Base-by-base conservation (phyloP, 2,888 invertebrate genomes). In the Acleris laterana region DNA sequence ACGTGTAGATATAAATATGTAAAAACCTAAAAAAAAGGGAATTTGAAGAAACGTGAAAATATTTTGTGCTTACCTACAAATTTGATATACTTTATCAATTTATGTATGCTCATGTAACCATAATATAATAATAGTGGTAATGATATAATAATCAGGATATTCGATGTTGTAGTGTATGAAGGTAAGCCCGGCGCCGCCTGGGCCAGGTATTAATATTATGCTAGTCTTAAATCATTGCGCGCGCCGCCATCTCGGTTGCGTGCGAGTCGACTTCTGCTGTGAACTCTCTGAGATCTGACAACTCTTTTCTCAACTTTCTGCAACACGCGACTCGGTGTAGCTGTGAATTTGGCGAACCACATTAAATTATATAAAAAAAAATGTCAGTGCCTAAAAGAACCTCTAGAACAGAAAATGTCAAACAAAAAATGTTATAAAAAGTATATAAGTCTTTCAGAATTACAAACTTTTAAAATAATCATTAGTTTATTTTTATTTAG, bases 361-460 rank as follows among this genome's bases (percentile, higher is more conserved):
- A 74, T 66, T 55, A 66, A 64, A 68, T 53, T 70, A 71, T 71
- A 49, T 63, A 64, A 71, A 67, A 58, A 58, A 74, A 58, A 74
- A 72, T 77, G 77, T 73, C 78, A 83, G 82, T 90, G 90, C 90
- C 84, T 88, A 88, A 90, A 89, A 89, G 90, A 90, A 90, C 90
- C 90, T 90, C 90, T 82, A 74, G 73, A 79, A 79, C 71, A 72
- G 69, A 73, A 79, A 80, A 82, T 71, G 79, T 76, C 81, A 81
- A 82, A 79, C 76, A 75, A 83, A 72, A 70, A 78, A 79, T 78
- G 78, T 81, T 78, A 55, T 62, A 66, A 56, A 63, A 82, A 81
- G 77, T 79, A 77, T 81, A 80, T 79, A 81, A 86, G 78, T 80
- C 81, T 84, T 84, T 84, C 82, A 78, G 80, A 86, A 86, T 84